A percentile compares a stretch with the other conserved stretches of the same genome.
phyloP scores from a whole-genome alignment of 1,140 invertebrate genomes.

The Tetraneura akinire region DNA sequence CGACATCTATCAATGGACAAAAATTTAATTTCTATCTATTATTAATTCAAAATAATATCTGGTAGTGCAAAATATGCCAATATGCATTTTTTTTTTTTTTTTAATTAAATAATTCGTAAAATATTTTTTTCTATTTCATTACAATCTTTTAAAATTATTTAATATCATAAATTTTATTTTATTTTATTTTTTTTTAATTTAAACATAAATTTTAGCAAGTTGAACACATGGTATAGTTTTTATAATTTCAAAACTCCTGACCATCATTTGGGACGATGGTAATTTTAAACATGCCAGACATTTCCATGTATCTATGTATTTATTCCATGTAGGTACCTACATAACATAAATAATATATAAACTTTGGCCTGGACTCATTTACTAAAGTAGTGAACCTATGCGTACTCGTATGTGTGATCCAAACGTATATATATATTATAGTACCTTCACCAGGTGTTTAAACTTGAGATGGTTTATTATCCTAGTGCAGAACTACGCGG shows the following conservation, averaged over 20 bases:
- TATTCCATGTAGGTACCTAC: too few species aligned
- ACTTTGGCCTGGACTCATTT: neutral
- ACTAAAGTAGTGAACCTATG: neutral
- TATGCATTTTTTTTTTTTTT: too few species aligned
- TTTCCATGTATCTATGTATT: too few species aligned
- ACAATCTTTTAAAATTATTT: neutral
- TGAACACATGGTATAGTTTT: neutral
- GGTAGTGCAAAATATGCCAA: too few species aligned
- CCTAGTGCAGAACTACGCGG: neutral
- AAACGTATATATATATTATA: too few species aligned
- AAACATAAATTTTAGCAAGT: too few species aligned
- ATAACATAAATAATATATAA: constrained; percentile 2
- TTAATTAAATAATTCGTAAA: too few species aligned
- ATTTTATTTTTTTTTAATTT: neutral
- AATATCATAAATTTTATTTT: neutral
- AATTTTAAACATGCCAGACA: neutral
- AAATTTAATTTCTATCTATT: too few species aligned
- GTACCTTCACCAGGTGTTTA: neutral
- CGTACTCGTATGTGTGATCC: too few species aligned
- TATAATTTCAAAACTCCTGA: neutral
- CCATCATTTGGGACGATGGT: neutral
- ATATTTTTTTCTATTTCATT: too few species aligned
- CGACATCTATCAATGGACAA: too few species aligned
- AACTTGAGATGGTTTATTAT: constrained; percentile 16
- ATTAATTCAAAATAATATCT: too few species aligned